Base-by-base conservation (phyloP, 2,888 invertebrate genomes). In the Liopterus haemorrhoidalis region DNA sequence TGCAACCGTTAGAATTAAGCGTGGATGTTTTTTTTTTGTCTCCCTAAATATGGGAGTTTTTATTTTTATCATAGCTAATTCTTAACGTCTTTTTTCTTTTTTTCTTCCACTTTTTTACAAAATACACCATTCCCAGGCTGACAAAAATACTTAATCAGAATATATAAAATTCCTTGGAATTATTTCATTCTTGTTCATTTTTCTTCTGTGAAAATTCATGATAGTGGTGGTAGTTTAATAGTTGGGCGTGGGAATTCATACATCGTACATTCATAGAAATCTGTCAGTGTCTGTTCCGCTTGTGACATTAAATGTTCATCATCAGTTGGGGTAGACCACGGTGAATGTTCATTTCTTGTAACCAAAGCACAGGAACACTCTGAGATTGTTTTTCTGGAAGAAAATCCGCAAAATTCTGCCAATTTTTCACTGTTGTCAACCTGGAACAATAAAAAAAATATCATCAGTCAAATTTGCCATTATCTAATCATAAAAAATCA, bases 231-330 rank as follows among this genome's bases (percentile, higher is more conserved):
- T 37, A 83, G 64, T 63, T 79, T 76, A 50, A 83, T 73, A 43
- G 82, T 74, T 48, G 82, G 81, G 53, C 75, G 70, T 51, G 78
- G 75, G 22, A 74, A 71, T 56, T 74, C 73, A 50, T 77, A 79
- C 73, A 81, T 75, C 48, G 75, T 77, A 49, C 72, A 72, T 58
- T 82, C 81, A 58, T 82, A 83, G 61, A 79, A 77, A 52, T 82
- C 79, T 18, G 81, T 74, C 53, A 83, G 58, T 37, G 73, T 70
- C 57, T 74, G 76, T 58, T 83, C 83, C 0, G 75, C 65, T 19
- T 76, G 75, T 1, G 79, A 75, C 33, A 82, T 65, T 9, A 68
- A 60, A 45, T 77, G 69, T 1, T 68, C 59, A 51, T 71, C 71
- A 6, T 66, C 55, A 45, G 70, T 65, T 46, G 70, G 69, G 46